These are phyloP conservation scores for Antheraea mylitta DNA, from an alignment of 1,140 invertebrate species.

Conservation along the genomic window DNA sequence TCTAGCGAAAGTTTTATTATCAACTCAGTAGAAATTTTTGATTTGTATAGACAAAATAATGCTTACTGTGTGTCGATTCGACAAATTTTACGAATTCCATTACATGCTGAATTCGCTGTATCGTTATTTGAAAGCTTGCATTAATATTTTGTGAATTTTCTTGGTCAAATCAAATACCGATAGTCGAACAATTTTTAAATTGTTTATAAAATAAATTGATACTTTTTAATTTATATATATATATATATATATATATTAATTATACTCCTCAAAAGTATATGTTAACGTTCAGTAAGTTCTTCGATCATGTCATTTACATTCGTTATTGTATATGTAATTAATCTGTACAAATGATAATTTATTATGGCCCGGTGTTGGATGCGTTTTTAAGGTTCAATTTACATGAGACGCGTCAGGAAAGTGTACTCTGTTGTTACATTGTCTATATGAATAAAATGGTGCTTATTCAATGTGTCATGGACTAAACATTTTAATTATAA, in stretches of 20 bases:
- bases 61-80: not conserved
- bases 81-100: not conserved
- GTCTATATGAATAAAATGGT: too few species aligned
- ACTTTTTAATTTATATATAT: not conserved
- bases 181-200: not conserved
- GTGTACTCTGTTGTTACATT: too few species aligned
- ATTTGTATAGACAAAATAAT: not conserved
- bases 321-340: slow-evolving; percentile 10
- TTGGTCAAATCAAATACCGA: too few species aligned
- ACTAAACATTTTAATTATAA: too few species aligned
- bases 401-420: too few species aligned
- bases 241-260: not conserved
- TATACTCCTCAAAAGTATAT: not conserved
- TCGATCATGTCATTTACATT: slow-evolving; percentile 4
- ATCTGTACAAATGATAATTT: slow-evolving; percentile 21
- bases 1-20: not conserved
- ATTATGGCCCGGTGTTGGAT: not conserved
- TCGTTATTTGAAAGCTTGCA: too few species aligned
- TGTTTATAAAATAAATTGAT: not conserved
- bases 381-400: not conserved
- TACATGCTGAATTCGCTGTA: too few species aligned
- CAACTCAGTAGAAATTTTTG: not conserved
- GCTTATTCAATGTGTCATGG: too few species aligned
- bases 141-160: too few species aligned
- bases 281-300: not conserved